Conservation (phyloP, 2,797 vertebrate genomes). For the Oryzias sinensis region DNA sequence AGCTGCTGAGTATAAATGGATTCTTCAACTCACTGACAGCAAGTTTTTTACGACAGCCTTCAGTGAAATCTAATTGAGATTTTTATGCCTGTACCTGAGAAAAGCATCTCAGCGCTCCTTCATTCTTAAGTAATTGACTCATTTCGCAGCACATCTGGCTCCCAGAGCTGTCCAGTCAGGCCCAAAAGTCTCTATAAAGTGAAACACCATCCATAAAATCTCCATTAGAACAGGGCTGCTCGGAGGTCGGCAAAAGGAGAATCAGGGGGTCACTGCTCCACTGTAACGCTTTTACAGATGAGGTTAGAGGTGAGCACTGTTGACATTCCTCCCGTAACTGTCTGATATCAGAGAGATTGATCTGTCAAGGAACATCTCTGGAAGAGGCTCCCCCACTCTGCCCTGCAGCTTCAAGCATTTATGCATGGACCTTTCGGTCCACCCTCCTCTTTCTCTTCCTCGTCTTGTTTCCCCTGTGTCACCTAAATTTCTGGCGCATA, state of each 20-base stretch:
- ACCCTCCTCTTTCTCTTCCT: conserved; percentile 15
- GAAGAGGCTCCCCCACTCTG: conserved; percentile 52
- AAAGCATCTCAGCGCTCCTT: conserved; percentile 29
- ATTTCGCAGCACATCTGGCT: conserved; percentile 68
- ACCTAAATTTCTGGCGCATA: conserved; percentile 57
- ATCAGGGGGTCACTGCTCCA: conserved; percentile 60
- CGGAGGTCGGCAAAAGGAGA: conserved; percentile 65
- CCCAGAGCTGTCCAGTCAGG: conserved; percentile 54
- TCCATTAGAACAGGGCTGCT: conserved; percentile 73
- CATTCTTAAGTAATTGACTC: conserved; percentile 58
- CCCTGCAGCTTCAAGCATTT: conserved; percentile 72
- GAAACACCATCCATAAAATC: conserved; percentile 75
- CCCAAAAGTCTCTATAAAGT: conserved; percentile 66
- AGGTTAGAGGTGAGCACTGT: conserved; percentile 72
- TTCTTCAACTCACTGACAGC: conserved; percentile 1
- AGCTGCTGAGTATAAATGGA: background rate
- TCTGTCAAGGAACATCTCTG: conserved; percentile 48
- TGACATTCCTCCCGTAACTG: conserved; percentile 74
- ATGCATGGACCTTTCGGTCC: conserved; percentile 46
- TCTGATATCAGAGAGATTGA: conserved; percentile 75
- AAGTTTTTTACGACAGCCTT: conserved; percentile 1
- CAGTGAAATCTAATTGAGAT: conserved; percentile 36
- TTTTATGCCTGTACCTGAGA: conserved; percentile 43
- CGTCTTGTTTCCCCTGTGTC: conserved; percentile 35
- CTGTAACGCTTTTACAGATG: conserved; percentile 68